These are phyloP conservation scores for Mamestra brassicae DNA, from an alignment of 2,888 invertebrate genomes.

Conservation along the genomic window DNA sequence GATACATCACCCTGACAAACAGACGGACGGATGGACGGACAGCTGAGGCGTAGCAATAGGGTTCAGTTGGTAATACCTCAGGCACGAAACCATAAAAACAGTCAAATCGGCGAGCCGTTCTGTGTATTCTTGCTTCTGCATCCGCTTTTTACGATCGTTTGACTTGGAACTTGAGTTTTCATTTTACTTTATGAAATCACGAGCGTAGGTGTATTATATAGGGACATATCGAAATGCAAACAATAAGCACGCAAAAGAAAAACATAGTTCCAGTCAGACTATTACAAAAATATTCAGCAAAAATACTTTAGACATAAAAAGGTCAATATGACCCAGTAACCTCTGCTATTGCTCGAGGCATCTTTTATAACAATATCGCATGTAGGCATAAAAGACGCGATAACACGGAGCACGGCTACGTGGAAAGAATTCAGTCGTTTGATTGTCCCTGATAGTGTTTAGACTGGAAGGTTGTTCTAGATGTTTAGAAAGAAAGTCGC, in stretches of 20 bases:
- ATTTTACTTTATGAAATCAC: no score
- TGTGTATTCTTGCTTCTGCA: no score
- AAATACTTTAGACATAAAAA: constrained; percentile 20
- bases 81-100: no score
- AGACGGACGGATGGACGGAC: no score
- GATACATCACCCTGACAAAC: no score
- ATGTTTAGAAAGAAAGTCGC: neutral
- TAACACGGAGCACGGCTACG: constrained; percentile 47
- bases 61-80: no score
- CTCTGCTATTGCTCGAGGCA: constrained; percentile 12
- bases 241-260: neutral
- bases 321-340: constrained; percentile 28
- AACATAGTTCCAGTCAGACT: neutral
- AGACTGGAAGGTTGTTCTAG: neutral
- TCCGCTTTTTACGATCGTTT: no score
- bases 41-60: neutral
- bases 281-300: constrained; percentile 12
- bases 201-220: neutral
- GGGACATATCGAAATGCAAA: neutral
- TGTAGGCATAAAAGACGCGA: constrained; percentile 40
- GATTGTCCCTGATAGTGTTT: constrained; percentile 44
- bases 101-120: no score
- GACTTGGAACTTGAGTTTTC: no score
- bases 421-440: constrained; percentile 55
- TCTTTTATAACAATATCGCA: constrained; percentile 46